A percentile compares a stretch with the other conserved stretches of the same genome.
Conservation (phyloP, 2,113 vertebrate species). For the Crotalus viridis region DNA sequence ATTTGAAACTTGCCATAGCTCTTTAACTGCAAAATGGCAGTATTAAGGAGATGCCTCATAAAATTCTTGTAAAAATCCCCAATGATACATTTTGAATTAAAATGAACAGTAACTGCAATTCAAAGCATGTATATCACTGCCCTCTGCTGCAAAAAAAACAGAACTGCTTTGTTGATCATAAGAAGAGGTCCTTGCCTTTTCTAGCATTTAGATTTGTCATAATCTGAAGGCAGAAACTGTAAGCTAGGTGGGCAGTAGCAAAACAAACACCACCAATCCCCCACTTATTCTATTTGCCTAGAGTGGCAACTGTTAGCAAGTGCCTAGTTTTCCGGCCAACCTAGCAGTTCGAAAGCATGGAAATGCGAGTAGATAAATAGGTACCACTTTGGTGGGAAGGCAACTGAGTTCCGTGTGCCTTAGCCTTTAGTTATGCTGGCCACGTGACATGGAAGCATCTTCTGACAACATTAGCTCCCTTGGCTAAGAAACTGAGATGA, state of each 20-base stretch:
- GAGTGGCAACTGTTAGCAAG: not conserved
- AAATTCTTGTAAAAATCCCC: not conserved
- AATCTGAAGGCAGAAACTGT: not conserved
- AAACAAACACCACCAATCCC: not conserved
- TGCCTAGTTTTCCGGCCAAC: not conserved
- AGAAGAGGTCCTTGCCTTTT: not conserved
- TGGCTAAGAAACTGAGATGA: not conserved
- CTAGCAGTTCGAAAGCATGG: not conserved
- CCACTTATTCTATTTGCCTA: not conserved
- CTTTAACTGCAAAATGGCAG: not conserved
- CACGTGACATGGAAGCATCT: not conserved
- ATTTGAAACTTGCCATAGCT: not conserved
- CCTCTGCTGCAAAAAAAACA: slow-evolving; percentile 10
- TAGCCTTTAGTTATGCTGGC: not conserved
- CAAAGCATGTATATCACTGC: not conserved
- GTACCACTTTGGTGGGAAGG: not conserved
- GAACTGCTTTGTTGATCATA: not conserved
- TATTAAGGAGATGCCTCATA: not conserved
- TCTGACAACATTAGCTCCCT: not conserved
- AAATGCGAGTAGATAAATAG: not conserved
- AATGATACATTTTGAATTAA: not conserved
- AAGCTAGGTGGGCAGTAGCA: not conserved
- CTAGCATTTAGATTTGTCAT: not conserved
- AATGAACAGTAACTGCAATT: not conserved
- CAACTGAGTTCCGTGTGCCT: not conserved